Conservation (phyloP, 2,113 vertebrate species). For the Saguinus midas region DNA sequence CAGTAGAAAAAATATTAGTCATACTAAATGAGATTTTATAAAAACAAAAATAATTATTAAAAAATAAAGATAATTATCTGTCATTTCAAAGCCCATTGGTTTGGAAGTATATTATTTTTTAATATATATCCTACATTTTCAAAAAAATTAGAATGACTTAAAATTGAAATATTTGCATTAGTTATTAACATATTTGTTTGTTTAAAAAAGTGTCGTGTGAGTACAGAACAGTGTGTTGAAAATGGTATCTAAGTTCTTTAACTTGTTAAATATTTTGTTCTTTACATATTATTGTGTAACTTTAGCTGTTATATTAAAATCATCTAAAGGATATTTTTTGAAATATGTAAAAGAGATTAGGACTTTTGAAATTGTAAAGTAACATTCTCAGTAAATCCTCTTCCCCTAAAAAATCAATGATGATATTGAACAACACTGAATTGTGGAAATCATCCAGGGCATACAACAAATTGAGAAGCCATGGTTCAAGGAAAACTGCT, state of each 20-base stretch:
- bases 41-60: neutral
- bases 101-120: neutral
- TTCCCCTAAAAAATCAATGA: neutral
- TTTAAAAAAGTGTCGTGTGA: neutral
- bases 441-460: neutral
- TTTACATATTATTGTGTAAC: neutral
- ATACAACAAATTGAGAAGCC: neutral
- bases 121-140: neutral
- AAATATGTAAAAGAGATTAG: neutral
- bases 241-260: neutral
- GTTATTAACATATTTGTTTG: neutral
- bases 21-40: neutral
- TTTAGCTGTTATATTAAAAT: neutral
- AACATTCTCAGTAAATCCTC: neutral
- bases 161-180: neutral
- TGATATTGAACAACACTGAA: neutral
- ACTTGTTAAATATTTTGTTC: neutral
- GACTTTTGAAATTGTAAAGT: neutral
- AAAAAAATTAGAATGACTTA: neutral
- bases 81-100: neutral
- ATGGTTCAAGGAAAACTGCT: neutral
- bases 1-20: neutral
- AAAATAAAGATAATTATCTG: neutral
- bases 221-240: neutral
- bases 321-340: neutral